These are phyloP conservation scores for honey bee (Apis mellifera) DNA, from an alignment of 1,140 invertebrate species.

Conservation along the genomic window Amel_HAv3.1 CM009944.2:5186001-5186500, in stretches of 20 bases:
- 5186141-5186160: slow-evolving; percentile 7
- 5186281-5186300: too few species aligned
- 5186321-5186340: neutral
- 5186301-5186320: too few species aligned
- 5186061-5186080: too few species aligned
- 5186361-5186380: neutral
- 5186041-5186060: too few species aligned
- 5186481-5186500: neutral
- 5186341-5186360: neutral
- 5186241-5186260: too few species aligned
- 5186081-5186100: neutral
- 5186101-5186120: neutral
- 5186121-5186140: neutral
- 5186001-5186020: neutral
- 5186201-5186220: too few species aligned
- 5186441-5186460: slow-evolving; percentile 37
- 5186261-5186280: too few species aligned
- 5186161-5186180: neutral
- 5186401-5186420: neutral
- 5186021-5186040: neutral
- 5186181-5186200: neutral
- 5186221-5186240: too few species aligned
- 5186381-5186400: too few species aligned
- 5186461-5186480: slow-evolving; percentile 11
- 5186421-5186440: neutral